Conservation (phyloP, 2,888 invertebrate genomes). For the Lymantria dispar region DNA sequence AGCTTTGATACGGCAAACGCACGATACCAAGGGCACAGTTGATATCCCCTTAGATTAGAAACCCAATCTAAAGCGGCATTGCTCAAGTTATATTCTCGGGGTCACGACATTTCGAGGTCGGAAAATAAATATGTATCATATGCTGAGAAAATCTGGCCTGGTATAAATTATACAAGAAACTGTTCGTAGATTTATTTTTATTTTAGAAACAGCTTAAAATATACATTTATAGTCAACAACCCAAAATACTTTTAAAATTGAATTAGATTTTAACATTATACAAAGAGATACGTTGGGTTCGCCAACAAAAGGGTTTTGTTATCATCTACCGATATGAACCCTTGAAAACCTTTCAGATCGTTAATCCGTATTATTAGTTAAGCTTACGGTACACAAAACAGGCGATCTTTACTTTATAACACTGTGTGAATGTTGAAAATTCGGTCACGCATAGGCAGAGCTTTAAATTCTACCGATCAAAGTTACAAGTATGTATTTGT, state of each 20-base stretch:
- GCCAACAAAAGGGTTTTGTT: constrained; percentile 29
- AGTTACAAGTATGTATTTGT: constrained; percentile 22
- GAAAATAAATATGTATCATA: constrained; percentile 33
- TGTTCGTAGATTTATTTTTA: background rate
- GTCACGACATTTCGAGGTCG: constrained; percentile 30
- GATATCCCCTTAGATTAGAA: constrained; percentile 48
- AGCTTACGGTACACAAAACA: constrained; percentile 33
- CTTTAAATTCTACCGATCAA: constrained; percentile 8
- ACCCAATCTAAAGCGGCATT: constrained; percentile 43
- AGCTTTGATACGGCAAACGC: constrained; percentile 34
- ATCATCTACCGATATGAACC: constrained; percentile 17
- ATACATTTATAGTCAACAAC: background rate
- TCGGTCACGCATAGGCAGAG: constrained; percentile 24
- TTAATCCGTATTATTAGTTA: constrained; percentile 38
- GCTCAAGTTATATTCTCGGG: constrained; percentile 35
- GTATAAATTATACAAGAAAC: constrained; percentile 14
- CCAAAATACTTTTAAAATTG: background rate
- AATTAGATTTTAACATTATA: constrained; percentile 24
- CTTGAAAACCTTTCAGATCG: constrained; percentile 31
- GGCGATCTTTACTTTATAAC: constrained; percentile 37
- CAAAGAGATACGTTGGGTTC: constrained; percentile 19
- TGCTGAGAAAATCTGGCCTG: constrained; percentile 21
- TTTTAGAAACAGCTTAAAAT: background rate
- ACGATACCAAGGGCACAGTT: constrained; percentile 35
- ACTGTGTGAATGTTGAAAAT: constrained; percentile 31